Base-by-base conservation (phyloP, 2,113 vertebrate genomes). In the Lasiurus cinereus region DNA sequence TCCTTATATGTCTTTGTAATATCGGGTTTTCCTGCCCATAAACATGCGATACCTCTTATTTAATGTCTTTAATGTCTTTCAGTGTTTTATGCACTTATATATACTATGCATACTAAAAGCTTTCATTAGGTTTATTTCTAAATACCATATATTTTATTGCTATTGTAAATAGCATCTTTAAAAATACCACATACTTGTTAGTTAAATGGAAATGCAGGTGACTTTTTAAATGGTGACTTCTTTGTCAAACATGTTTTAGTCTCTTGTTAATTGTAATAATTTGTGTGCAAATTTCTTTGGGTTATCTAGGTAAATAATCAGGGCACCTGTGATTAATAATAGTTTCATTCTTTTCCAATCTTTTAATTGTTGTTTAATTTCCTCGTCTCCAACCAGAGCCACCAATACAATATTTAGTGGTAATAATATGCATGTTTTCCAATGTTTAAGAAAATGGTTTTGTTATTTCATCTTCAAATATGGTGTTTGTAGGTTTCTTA, bases 331-430 rank as follows among this genome's bases (percentile, higher is more conserved):
- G 74, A 48, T 85, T 84, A 79, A 93, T 62, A 77, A 54, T 8
- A 62, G 43, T 78, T 92, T 91, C 83, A 52, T 19, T 70, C 31
- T 72, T 86, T 92, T 31, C 76, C 9, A 77, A 43, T 87, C 64
- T 84, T 93, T 93, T 77, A 94, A 73, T 31, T 77, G 80, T 82
- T 70, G 33, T 67, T 96, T 95, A 90, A 83, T 90, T 93, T 93
- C 86, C 62, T 90, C 93, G 52, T 80, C 87, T 89, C 96, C 66
- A 80, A 48, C 12, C 24, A 90, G 16, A 76, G 54, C 48, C 62
- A 91, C 10, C 39, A 83, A 83, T 80, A 66, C 10, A 69, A 70
- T 74, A 88, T 77, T 89, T 91, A 93, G 43, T 80, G 27, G 80
- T 46, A 72, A 74, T 85, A 33, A 83, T 9, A 90, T 52, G 72